Evolutionary conservation across 2,888 invertebrate genomes (phyloP).

Genomic region (Macrosoma leucophasiata): DNA sequence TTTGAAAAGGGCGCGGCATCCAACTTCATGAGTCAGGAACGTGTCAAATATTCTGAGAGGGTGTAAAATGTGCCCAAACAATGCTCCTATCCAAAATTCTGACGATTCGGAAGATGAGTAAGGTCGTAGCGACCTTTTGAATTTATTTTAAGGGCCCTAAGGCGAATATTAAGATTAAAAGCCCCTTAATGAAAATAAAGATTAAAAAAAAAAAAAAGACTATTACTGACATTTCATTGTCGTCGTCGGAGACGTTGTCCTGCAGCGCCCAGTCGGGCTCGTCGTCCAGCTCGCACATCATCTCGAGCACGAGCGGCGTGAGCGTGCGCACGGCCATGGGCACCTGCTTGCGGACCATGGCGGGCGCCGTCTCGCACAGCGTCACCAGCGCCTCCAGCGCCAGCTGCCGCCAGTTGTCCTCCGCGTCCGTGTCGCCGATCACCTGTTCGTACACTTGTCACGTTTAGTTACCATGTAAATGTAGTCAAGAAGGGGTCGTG

Average conservation of each 20-base stretch:
- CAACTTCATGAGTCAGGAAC: too few species aligned
- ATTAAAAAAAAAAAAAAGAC: too few species aligned
- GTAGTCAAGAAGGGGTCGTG: too few species aligned
- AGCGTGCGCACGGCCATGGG: conserved; percentile 86
- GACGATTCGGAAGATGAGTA: too few species aligned
- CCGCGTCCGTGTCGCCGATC: conserved; percentile 80
- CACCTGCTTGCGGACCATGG: conserved; percentile 96
- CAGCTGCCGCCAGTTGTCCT: conserved; percentile 91
- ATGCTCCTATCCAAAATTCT: too few species aligned
- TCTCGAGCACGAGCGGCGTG: conserved; percentile 90
- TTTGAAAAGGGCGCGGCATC: too few species aligned
- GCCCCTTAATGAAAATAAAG: too few species aligned
- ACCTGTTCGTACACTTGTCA: conserved; percentile 56
- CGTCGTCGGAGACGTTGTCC: conserved; percentile 93
- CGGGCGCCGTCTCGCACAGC: conserved; percentile 94
- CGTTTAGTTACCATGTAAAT: conserved; percentile 24
- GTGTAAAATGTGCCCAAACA: too few species aligned
- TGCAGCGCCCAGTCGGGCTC: conserved; percentile 91
- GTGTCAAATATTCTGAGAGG: too few species aligned
- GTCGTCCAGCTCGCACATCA: conserved; percentile 97
- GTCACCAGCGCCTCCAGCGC: conserved; percentile 91
- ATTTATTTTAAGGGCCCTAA: too few species aligned
- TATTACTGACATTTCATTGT: conserved; percentile 85
- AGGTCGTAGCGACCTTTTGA: too few species aligned
- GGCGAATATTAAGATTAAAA: too few species aligned